phyloP scores from a whole-genome alignment of 1,140 invertebrate genomes.

The Nephotettix cincticeps region DNA sequence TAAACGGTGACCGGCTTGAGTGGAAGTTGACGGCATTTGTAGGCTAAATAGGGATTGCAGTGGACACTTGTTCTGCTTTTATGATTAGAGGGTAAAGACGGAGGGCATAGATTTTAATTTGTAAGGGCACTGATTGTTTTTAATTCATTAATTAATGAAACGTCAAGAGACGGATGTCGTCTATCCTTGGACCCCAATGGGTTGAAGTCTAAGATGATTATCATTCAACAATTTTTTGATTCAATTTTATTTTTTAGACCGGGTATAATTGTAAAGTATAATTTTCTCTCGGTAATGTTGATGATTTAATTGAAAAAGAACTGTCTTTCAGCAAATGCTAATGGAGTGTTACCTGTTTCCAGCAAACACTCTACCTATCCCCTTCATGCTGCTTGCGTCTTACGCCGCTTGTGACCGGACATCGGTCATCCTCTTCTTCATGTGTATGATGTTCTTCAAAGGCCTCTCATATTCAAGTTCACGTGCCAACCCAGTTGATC shows the following conservation, averaged over 20 bases:
- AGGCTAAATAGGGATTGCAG: no score
- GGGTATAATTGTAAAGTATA: not conserved
- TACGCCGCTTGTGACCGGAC: constrained; percentile 40
- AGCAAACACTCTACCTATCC: constrained; percentile 3
- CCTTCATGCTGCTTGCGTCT: constrained; percentile 18
- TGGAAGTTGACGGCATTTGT: no score
- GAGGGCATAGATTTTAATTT: no score
- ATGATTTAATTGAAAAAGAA: not conserved
- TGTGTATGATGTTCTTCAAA: constrained; percentile 39
- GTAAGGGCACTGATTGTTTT: no score
- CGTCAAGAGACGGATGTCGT: no score
- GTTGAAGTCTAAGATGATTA: no score
- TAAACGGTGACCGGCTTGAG: no score
- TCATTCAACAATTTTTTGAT: not conserved
- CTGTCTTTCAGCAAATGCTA: not conserved
- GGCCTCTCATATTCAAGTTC: constrained; percentile 31
- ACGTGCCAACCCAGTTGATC: constrained; percentile 59
- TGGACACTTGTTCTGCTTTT: no score
- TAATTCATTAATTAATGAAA: no score
- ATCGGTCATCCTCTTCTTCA: constrained; percentile 38
- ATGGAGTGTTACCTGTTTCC: not conserved
- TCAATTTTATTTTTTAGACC: not conserved
- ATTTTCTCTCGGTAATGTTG: not conserved
- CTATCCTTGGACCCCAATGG: no score
- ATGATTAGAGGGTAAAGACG: no score